Conservation (phyloP, 92 coral and sea anemone species). For the Porites evermanni region DNA sequence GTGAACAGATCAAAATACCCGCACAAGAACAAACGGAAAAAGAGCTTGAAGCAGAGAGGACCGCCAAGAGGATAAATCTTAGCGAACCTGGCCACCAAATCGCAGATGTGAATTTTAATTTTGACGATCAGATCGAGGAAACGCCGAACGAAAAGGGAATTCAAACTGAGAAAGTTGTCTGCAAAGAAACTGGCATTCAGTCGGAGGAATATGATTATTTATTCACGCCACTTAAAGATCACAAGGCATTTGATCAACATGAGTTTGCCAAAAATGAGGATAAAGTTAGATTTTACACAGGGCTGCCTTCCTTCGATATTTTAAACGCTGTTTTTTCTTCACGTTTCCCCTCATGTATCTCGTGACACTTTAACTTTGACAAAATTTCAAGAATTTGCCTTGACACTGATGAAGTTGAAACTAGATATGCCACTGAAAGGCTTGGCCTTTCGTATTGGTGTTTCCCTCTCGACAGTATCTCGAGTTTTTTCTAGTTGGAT, state of each 20-base stretch:
- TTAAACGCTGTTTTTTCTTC: conserved; percentile 30
- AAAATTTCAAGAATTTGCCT: conserved; percentile 32
- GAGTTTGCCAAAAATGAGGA: conserved; percentile 19
- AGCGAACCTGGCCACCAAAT: conserved; percentile 11
- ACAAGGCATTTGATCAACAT: conserved; percentile 24
- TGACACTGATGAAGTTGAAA: conserved; percentile 48
- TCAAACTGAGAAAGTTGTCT: background rate
- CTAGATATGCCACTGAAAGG: conserved; percentile 39
- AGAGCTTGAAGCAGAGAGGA: conserved; percentile 17
- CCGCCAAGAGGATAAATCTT: conserved; percentile 5
- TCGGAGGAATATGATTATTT: conserved; percentile 46
- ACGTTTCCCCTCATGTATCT: conserved; percentile 45
- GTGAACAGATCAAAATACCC: background rate
- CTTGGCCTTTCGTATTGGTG: conserved; percentile 43
- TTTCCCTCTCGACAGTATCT: conserved; percentile 33
- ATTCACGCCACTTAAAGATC: conserved; percentile 21
- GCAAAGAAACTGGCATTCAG: conserved; percentile 15
- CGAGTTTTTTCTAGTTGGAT: conserved; percentile 20
- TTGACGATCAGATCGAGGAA: background rate
- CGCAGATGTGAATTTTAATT: background rate
- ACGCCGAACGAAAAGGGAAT: background rate
- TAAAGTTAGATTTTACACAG: conserved; percentile 45
- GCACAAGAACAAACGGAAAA: conserved; percentile 5
- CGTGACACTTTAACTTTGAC: background rate
- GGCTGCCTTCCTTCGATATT: conserved; percentile 39